A percentile compares a stretch with the other conserved stretches of the same genome.
phyloP scores from a whole-genome alignment of 1,140 invertebrate genomes.

The Anadara kagoshimensis region DNA sequence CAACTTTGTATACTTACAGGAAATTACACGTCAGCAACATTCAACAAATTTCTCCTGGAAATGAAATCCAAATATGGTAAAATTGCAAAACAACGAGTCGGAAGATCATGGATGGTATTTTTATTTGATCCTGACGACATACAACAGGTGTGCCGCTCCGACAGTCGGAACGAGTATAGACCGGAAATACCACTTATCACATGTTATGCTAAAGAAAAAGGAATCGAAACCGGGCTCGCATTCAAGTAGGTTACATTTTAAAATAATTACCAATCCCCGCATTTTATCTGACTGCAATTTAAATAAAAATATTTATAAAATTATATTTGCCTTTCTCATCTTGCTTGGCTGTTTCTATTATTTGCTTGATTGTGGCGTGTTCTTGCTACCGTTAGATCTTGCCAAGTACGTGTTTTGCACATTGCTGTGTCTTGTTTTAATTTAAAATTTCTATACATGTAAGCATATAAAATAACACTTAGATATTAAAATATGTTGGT shows the following conservation, averaged over 20 bases:
- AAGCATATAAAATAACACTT: too few relatives aligned
- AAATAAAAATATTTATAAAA: too few relatives aligned
- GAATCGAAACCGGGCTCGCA: slow-evolving; percentile 3
- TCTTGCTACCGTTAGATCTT: too few relatives aligned
- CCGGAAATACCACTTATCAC: background rate
- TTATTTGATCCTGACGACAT: slow-evolving; percentile 23
- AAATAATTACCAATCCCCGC: background rate
- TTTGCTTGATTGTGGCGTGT: too few relatives aligned
- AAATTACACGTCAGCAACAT: slow-evolving; percentile 15
- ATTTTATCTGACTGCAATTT: background rate
- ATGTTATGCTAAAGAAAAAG: slow-evolving; percentile 3
- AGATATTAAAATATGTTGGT: too few relatives aligned
- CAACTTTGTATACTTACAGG: too few relatives aligned
- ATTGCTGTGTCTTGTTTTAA: too few relatives aligned
- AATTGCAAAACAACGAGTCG: slow-evolving; percentile 14
- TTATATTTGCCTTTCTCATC: too few relatives aligned
- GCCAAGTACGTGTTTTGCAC: too few relatives aligned
- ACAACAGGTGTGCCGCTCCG: background rate
- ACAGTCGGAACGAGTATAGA: slow-evolving; percentile 9
- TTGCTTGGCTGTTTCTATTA: too few relatives aligned
- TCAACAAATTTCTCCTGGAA: background rate
- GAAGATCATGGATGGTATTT: slow-evolving; percentile 18
- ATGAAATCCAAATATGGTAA: slow-evolving; percentile 1
- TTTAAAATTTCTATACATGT: too few relatives aligned
- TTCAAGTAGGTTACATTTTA: slow-evolving; percentile 17